Evolutionary conservation across 2,113 vertebrate species (phyloP).

Genomic region (Sylvietta virens): DNA sequence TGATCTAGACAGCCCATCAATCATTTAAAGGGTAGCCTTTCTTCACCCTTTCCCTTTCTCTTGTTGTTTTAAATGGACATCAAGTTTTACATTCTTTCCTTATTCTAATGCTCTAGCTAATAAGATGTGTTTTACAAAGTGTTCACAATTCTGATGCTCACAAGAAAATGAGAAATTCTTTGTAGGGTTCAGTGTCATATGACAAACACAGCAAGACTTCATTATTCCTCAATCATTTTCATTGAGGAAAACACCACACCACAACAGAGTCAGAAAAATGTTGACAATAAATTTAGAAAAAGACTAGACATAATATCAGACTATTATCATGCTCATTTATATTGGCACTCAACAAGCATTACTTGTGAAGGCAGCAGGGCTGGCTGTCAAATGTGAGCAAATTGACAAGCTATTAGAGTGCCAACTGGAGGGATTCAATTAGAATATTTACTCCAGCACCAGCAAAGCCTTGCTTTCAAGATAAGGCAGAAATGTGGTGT

Average conservation of each 20-base stretch:
- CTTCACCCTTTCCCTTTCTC: slow-evolving; percentile 55
- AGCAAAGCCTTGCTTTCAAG: background rate
- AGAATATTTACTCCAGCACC: slow-evolving; percentile 4
- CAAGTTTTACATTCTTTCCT: slow-evolving; percentile 46
- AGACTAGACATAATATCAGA: slow-evolving; percentile 1
- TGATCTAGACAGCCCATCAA: slow-evolving; percentile 76
- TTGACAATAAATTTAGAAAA: slow-evolving; percentile 31
- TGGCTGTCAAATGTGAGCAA: slow-evolving; percentile 35
- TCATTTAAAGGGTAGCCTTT: slow-evolving; percentile 76
- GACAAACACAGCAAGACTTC: slow-evolving; percentile 19
- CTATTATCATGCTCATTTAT: slow-evolving; percentile 9
- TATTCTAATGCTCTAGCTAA: slow-evolving; percentile 23
- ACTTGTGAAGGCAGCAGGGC: slow-evolving; percentile 16
- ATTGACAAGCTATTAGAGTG: background rate
- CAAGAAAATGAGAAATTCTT: slow-evolving; percentile 19
- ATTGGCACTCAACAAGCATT: slow-evolving; percentile 8
- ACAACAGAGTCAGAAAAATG: slow-evolving; percentile 29
- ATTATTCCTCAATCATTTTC: slow-evolving; percentile 18
- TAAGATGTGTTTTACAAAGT: background rate
- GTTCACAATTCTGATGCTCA: background rate
- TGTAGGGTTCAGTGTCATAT: background rate
- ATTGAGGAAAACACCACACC: slow-evolving; percentile 28
- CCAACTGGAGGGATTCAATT: slow-evolving; percentile 19
- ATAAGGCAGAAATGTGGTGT: background rate
- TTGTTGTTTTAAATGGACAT: slow-evolving; percentile 45